Base-by-base conservation (phyloP, 1,140 invertebrate species). In the Drosophila athabasca region DNA sequence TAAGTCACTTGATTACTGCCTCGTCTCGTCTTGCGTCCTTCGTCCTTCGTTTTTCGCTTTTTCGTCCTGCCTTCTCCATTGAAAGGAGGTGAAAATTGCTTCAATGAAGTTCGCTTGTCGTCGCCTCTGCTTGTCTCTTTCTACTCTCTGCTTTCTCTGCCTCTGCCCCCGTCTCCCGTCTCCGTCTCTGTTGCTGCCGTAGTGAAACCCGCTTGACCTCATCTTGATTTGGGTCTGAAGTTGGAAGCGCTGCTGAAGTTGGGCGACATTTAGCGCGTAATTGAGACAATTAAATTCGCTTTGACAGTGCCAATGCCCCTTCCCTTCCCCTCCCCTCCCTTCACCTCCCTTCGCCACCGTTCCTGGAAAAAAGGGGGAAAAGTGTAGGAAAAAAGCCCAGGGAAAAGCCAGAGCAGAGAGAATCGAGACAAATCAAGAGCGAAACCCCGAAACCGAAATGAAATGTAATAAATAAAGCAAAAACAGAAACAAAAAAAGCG, bases 221-320 rank as follows among this genome's bases (percentile, higher is more conserved):
- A 76, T 49, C 60, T 57, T 84, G 81, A 80, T 79, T 85, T 84
- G 81, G 80, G 80, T 87, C 60, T 43, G 26, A 54, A 35, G 54
- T 41, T 50, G 44, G 66, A 43, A 69, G 44, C 65, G 44, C 5
- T 52, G 44, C 19, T 70, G 45, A 54, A 62, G 71, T 66, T 62
- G 52, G 81, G 49, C 74, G 69, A 73, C 79, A 70, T 73, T 88
- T 88, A 89, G 79, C 83, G 83, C 79, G 51, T 88, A 88, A 88
- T 88, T 88, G 83, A 73, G 76, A 88, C 84, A 88, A 88, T 88
- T 88, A 88, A 88, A 88, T 89, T 79, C 76, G 75, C 84, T 83
- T 83, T 89, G 83, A 88, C 79, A 88, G 82, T 83, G 79, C 78
- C 50, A 46, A 31, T 31, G 29, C 29, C 29, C 29, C 35, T 19